phyloP scores from a whole-genome alignment of 2,797 vertebrate species.

The Rallus crepitans region DNA sequence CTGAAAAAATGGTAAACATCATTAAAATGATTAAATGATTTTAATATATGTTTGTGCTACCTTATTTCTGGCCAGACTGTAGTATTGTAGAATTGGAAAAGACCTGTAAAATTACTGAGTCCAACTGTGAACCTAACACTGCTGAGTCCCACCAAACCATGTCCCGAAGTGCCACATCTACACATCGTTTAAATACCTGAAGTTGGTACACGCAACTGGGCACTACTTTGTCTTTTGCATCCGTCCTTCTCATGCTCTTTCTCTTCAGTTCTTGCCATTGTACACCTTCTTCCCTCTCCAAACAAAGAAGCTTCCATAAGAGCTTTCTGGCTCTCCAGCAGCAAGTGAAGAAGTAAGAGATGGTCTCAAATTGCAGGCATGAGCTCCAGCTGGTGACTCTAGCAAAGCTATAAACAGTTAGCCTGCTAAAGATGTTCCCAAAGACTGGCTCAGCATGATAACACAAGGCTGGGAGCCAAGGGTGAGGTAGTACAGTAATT shows the following conservation, averaged over 20 bases:
- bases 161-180: too few relatives aligned
- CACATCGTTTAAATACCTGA: too few relatives aligned
- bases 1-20: slow-evolving; percentile 13
- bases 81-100: too few relatives aligned
- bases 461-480: slow-evolving; percentile 69
- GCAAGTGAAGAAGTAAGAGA: background rate
- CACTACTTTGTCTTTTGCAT: background rate
- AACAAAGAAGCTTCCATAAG: background rate
- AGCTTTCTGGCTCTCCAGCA: background rate
- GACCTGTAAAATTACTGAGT: too few relatives aligned
- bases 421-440: slow-evolving; percentile 61
- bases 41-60: background rate
- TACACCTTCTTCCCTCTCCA: background rate
- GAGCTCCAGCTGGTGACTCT: slow-evolving; percentile 17
- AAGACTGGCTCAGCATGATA: slow-evolving; percentile 69
- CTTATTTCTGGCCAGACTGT: background rate
- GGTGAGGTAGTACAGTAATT: slow-evolving; percentile 76
- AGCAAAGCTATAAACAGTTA: slow-evolving; percentile 44
- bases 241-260: background rate
- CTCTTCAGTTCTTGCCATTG: background rate
- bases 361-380: slow-evolving; percentile 5
- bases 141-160: too few relatives aligned
- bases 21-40: slow-evolving; percentile 10
- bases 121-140: too few relatives aligned
- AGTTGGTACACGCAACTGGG: background rate